Evolutionary conservation across 1,140 invertebrate genomes (phyloP).

Genomic region (Drosophila willistoni): DNA sequence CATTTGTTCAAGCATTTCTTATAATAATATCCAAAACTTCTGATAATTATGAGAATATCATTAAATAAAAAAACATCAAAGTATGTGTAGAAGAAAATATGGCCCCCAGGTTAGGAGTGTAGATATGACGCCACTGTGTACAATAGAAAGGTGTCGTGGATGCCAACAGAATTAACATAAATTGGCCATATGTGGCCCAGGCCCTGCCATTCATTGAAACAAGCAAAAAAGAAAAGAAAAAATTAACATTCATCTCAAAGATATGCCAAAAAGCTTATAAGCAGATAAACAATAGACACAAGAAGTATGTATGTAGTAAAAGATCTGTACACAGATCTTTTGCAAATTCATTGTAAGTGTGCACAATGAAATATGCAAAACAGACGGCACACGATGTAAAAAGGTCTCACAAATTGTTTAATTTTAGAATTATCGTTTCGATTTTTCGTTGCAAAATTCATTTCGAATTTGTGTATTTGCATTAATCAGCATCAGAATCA

Average conservation of each 20-base stretch:
- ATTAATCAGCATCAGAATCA: conserved; percentile 8
- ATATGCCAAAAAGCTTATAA: conserved; percentile 2
- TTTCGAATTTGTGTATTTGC: neutral
- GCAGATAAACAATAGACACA: neutral
- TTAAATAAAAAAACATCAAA: no score
- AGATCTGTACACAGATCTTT: conserved; percentile 1
- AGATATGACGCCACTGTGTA: neutral
- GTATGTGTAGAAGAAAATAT: no score
- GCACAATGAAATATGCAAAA: conserved; percentile 8
- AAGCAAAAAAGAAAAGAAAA: conserved; percentile 14
- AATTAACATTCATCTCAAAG: conserved; percentile 11
- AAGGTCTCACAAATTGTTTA: conserved; percentile 3
- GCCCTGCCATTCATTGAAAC: conserved; percentile 33
- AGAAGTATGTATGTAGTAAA: neutral
- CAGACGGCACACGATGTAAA: no score
- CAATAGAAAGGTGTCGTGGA: neutral
- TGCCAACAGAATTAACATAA: conserved; percentile 23
- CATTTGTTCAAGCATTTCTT: no score
- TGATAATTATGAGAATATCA: no score
- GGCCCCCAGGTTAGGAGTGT: neutral
- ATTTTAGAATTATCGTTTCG: conserved; percentile 13
- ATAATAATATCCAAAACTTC: no score
- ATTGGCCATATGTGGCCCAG: conserved; percentile 41
- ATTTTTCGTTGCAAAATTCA: neutral
- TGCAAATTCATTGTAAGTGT: neutral